A percentile compares a stretch with the other conserved stretches of the same genome.
Conservation (phyloP, 2,888 invertebrate genomes). For the Leucoma salicis region DNA sequence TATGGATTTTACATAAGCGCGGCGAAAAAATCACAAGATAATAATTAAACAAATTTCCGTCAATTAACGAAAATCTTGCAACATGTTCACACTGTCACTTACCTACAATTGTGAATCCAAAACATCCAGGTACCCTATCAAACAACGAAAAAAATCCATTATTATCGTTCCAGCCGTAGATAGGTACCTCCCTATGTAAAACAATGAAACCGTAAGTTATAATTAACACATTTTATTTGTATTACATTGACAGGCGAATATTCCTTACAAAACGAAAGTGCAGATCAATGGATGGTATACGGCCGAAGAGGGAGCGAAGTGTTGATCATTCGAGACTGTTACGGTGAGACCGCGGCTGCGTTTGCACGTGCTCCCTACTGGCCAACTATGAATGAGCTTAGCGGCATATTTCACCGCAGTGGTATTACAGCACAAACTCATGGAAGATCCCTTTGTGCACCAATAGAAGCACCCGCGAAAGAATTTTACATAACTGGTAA, state of each 20-base stretch:
- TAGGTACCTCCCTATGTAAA: no score
- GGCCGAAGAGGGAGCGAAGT: slow-evolving; percentile 44
- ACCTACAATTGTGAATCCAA: no score
- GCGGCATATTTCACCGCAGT: slow-evolving; percentile 42
- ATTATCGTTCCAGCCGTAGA: no score
- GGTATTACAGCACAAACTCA: slow-evolving; percentile 34
- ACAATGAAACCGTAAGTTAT: no score
- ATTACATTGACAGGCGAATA: slow-evolving; percentile 35
- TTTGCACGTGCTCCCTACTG: slow-evolving; percentile 48
- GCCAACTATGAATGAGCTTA: slow-evolving; percentile 39
- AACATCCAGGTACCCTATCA: no score
- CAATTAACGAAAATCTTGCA: no score
- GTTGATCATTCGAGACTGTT: slow-evolving; percentile 41
- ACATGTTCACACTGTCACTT: no score
- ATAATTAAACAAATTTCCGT: no score
- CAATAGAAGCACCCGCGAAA: slow-evolving; percentile 5
- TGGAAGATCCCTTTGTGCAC: slow-evolving; percentile 33
- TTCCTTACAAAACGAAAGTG: slow-evolving; percentile 31
- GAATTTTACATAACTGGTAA: slow-evolving; percentile 7
- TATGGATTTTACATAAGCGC: no score
- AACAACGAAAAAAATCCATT: no score
- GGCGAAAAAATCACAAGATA: no score
- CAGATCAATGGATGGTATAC: slow-evolving; percentile 43
- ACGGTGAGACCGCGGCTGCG: slow-evolving; percentile 37
- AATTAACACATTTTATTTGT: no score